Evolutionary conservation across 2,888 invertebrate genomes (phyloP), one percentile per base, ranked within the genome.

Genomic region (Troglohyphantes excavatus): DNA sequence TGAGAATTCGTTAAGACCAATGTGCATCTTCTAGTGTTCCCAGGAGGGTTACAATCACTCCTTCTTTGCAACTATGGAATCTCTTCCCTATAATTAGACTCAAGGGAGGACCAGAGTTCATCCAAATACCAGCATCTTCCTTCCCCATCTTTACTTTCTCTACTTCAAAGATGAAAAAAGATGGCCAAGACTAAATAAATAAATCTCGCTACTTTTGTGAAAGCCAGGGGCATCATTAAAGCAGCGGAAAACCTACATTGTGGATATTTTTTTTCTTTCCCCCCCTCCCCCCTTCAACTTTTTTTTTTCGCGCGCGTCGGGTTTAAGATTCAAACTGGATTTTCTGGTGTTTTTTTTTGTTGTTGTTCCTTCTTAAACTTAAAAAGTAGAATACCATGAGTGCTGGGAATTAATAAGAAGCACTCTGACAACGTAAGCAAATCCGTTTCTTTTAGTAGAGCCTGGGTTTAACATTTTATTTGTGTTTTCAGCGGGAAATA

Each of bases 21-120:
- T 73, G 46, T 43, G 65, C 11, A 46, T 39, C 27, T 73, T 26
- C 43, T 53, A 67, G 29, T 29, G n/a, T 72, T 76, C 33, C 53
- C 75, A 43, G 67, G 43, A 67, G 75, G 33, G 67, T 46, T 70
- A 61, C 59, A 68, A 68, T 76, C 33, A 53, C 63, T 33, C 67
- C 23, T 33, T 53, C 29, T 68, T 21, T 67, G 13, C 46, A 79
- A 23, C 61, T 21, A 2, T 39, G 46, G 27, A 86, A 65, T 72
- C 72, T 79, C 39, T 79, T 79, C 63, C 27, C 63, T 21, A 29
- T 79, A 79, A 86, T 86, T 86, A 86, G 79, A 26, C 72, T 72
- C 79, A 29, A 26, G 86, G 46, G 76, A 43, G n/a, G 46, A 21
- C 39, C 21, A 46, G 68, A 67, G n/a, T 75, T 29, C 39, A 61